A percentile compares a stretch with the other conserved stretches of the same genome.
Conservation (phyloP, 2,797 vertebrate species). For the Semotilus atromaculatus region DNA sequence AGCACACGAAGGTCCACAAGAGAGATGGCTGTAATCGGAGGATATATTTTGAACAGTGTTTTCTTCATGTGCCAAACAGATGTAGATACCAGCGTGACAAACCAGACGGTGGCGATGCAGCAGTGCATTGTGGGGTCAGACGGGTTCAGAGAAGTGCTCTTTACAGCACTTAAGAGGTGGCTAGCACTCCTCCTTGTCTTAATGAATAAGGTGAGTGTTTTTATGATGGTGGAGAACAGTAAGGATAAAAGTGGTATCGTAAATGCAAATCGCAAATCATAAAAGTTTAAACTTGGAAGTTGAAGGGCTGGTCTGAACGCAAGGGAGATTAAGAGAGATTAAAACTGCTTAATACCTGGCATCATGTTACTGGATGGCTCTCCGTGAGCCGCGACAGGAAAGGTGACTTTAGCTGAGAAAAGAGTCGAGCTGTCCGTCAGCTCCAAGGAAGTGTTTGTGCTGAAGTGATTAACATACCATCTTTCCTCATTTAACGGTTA, state of each 20-base stretch:
- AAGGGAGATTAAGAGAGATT: constrained; percentile 80
- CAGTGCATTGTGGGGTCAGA: not conserved
- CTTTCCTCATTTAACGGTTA: too few relatives aligned
- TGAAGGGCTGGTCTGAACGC: constrained; percentile 73
- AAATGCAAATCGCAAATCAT: constrained; percentile 68
- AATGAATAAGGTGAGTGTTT: constrained; percentile 33
- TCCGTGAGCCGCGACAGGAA: constrained; percentile 74
- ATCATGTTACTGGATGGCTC: constrained; percentile 72
- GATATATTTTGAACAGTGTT: not conserved
- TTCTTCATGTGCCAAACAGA: constrained; percentile 5
- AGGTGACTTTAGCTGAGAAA: constrained; percentile 75
- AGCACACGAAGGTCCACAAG: not conserved
- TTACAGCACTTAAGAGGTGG: constrained; percentile 12
- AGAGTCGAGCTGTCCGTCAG: constrained; percentile 64
- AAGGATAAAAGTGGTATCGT: constrained; percentile 58
- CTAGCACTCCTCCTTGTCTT: not conserved
- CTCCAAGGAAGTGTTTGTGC: constrained; percentile 46
- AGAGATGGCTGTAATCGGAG: not conserved
- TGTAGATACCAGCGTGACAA: not conserved
- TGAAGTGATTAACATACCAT: not conserved
- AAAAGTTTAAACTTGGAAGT: constrained; percentile 72
- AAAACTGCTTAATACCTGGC: constrained; percentile 79
- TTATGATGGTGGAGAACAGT: constrained; percentile 23
- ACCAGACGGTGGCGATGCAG: not conserved
- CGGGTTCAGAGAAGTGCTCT: not conserved